A percentile compares a stretch with the other conserved stretches of the same genome.
Conservation (phyloP, 2,113 vertebrate species). For the Phycodurus eques region DNA sequence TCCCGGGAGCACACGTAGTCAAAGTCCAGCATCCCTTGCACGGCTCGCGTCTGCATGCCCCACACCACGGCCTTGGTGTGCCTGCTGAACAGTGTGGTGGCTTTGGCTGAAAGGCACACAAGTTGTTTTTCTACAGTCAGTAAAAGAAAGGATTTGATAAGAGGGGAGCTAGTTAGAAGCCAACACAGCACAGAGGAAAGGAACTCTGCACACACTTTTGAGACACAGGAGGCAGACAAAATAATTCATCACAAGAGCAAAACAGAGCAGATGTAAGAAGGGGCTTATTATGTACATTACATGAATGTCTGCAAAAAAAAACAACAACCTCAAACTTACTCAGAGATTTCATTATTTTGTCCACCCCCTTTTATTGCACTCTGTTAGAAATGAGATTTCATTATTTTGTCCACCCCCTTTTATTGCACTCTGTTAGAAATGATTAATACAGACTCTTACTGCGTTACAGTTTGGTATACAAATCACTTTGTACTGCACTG, state of each 20-base stretch:
- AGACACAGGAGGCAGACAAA: not conserved
- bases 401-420: slow-evolving; percentile 23
- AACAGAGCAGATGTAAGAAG: too few relatives aligned
- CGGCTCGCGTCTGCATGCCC: slow-evolving; percentile 98
- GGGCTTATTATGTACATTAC: too few relatives aligned
- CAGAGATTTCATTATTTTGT: slow-evolving; percentile 15
- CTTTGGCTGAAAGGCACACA: slow-evolving; percentile 69
- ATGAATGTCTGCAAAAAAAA: too few relatives aligned
- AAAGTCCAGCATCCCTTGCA: slow-evolving; percentile 98
- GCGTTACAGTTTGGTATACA: not conserved
- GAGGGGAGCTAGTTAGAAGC: not conserved
- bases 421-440: slow-evolving; percentile 5
- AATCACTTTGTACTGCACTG: not conserved
- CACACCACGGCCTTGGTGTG: slow-evolving; percentile 93
- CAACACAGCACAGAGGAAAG: not conserved
- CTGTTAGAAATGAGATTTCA: too few relatives aligned
- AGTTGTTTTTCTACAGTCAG: not conserved
- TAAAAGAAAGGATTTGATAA: not conserved
- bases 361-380: too few relatives aligned
- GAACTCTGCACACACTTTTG: not conserved
- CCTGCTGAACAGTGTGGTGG: slow-evolving; percentile 85
- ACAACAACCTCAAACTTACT: too few relatives aligned
- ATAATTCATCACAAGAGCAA: not conserved
- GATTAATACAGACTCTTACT: not conserved
- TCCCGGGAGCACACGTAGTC: slow-evolving; percentile 95